phyloP scores from a whole-genome alignment of 1,140 invertebrate species.

The Panagrolaimus sp. region DNA sequence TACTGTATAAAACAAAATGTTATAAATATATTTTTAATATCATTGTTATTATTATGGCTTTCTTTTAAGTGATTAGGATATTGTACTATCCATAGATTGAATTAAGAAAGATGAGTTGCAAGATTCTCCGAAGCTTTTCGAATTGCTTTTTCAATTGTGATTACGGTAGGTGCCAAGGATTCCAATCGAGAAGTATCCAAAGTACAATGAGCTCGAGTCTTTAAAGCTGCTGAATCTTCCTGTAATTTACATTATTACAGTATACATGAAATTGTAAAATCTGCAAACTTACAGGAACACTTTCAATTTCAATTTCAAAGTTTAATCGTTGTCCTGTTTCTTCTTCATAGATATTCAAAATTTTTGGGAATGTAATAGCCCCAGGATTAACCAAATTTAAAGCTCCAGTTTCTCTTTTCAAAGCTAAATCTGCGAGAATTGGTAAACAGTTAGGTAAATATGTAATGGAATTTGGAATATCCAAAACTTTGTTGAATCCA shows the following conservation, averaged over 20 bases:
- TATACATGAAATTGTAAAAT: neutral
- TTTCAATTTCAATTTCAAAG: conserved; percentile 17
- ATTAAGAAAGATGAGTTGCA: too few relatives aligned
- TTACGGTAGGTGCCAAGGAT: conserved; percentile 16
- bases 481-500: conserved; percentile 33
- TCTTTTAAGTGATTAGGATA: too few relatives aligned
- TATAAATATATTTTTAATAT: too few relatives aligned
- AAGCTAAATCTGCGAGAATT: conserved; percentile 34
- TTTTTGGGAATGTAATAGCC: conserved; percentile 28
- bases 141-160: conserved; percentile 9
- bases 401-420: conserved; percentile 25
- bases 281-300: neutral
- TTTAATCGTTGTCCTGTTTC: conserved; percentile 22
- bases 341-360: conserved; percentile 28
- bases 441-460: conserved; percentile 37
- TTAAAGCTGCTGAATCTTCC: conserved; percentile 20
- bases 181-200: conserved; percentile 20
- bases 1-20: too few relatives aligned
- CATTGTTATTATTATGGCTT: too few relatives aligned
- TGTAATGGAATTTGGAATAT: conserved; percentile 38
- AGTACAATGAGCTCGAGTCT: conserved; percentile 25
- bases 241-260: neutral
- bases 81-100: too few relatives aligned
- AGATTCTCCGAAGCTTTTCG: too few relatives aligned
- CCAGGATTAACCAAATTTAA: conserved; percentile 38